Conservation (phyloP, 2,113 vertebrate species). For the Prinia subflava region DNA sequence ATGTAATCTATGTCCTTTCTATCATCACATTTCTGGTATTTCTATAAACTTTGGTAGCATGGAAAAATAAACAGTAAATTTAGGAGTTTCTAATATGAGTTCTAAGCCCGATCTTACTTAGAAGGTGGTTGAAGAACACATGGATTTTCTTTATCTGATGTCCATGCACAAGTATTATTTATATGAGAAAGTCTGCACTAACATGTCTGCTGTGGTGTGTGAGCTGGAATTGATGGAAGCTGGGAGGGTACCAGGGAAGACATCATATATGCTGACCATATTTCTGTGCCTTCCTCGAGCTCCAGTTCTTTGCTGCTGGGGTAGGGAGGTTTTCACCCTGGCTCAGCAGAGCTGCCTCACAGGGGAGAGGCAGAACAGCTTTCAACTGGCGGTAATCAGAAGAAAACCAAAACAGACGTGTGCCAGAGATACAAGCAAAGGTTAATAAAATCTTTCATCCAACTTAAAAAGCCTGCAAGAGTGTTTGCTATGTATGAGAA, state of each 20-base stretch:
- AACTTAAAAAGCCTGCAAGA: not conserved
- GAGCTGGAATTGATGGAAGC: not conserved
- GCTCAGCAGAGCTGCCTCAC: not conserved
- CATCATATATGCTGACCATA: rapidly evolving
- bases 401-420: not conserved
- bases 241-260: not conserved
- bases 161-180: not conserved
- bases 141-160: not conserved
- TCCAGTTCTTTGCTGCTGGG: not conserved
- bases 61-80: not conserved
- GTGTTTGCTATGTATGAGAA: not conserved
- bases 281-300: not conserved
- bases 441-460: constrained; percentile 3
- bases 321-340: not conserved
- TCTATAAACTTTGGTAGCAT: not conserved
- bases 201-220: not conserved
- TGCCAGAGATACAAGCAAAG: not conserved
- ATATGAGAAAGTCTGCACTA: not conserved
- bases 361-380: not conserved
- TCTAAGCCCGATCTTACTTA: not conserved
- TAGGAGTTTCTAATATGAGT: not conserved
- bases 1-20: not conserved
- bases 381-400: not conserved
- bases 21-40: not conserved
- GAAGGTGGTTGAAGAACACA: not conserved